Percentiles rank a stretch among this genome's conserved stretches.
Evolutionary conservation across 2,797 vertebrate species (phyloP).

Genomic region (Pseudochirops corinnae): DNA sequence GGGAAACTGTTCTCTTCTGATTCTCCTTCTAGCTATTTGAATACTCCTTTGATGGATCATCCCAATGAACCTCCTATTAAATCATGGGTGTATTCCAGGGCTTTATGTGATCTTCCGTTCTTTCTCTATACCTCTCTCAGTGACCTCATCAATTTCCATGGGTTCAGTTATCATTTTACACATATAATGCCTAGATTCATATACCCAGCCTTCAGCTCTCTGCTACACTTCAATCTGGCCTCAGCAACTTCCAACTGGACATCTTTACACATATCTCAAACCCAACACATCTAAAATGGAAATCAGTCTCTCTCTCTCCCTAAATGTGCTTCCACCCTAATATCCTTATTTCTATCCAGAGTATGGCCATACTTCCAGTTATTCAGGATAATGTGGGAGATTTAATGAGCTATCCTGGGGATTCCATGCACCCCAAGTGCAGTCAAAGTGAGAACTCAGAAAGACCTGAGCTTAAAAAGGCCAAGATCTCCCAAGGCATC

Average conservation of each 20-base stretch:
- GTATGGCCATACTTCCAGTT: background rate
- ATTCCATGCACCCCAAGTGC: background rate
- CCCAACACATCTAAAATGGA: background rate
- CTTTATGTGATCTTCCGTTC: background rate
- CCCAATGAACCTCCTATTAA: background rate
- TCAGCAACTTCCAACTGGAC: background rate
- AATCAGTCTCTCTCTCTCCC: background rate
- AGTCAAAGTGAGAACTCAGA: background rate
- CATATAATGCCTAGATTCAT: background rate
- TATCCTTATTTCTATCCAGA: background rate
- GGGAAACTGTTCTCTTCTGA: background rate
- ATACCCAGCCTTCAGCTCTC: background rate
- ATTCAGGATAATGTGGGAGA: background rate
- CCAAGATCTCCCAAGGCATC: too few relatives aligned
- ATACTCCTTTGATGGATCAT: background rate
- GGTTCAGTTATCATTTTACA: background rate
- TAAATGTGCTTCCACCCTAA: background rate
- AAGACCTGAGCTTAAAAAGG: too few relatives aligned
- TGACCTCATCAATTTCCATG: background rate
- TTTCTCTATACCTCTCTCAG: background rate
- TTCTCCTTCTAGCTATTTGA: background rate
- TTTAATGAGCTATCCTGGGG: constrained; percentile 21
- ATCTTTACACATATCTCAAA: background rate
- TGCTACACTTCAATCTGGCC: background rate
- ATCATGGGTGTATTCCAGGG: background rate